A percentile compares a stretch with the other conserved stretches of the same genome.
Evolutionary conservation across 2,888 invertebrate species (phyloP).

Genomic region (Scotopteryx bipunctaria): DNA sequence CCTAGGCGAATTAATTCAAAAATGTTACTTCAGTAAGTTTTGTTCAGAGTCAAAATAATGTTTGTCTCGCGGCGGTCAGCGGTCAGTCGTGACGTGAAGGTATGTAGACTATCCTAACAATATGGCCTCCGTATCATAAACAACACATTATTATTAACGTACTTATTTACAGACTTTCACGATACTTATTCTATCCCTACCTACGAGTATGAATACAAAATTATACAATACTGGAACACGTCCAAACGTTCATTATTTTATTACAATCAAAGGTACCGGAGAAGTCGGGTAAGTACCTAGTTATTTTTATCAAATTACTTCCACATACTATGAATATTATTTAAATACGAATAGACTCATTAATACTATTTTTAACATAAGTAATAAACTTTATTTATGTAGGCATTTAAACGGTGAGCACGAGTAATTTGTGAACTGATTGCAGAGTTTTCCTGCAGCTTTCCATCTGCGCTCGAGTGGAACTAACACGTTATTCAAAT

Average conservation of each 20-base stretch:
- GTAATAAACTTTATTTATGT: constrained; percentile 3
- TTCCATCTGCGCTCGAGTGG: neutral
- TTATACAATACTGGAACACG: constrained; percentile 8
- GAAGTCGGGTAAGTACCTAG: neutral
- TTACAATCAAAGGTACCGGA: neutral
- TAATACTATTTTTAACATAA: constrained; percentile 4
- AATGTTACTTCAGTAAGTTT: no score
- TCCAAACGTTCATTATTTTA: constrained; percentile 2
- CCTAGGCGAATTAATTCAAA: no score
- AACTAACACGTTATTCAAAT: neutral
- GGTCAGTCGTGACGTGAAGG: constrained; percentile 8
- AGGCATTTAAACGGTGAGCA: constrained; percentile 9
- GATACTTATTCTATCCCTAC: constrained; percentile 15
- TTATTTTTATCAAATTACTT: constrained; percentile 1
- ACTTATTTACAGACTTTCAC: constrained; percentile 14
- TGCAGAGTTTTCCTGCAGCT: neutral
- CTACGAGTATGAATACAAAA: constrained; percentile 5
- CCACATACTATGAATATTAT: constrained; percentile 6
- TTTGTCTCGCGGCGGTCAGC: constrained; percentile 5
- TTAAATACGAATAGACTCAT: constrained; percentile 29
- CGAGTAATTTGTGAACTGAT: neutral
- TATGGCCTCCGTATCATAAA: constrained; percentile 15
- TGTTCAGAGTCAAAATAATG: neutral
- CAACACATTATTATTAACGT: constrained; percentile 2
- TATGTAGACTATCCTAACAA: constrained; percentile 2